phyloP scores from a whole-genome alignment of 2,888 invertebrate genomes.

The Lithodes maja region DNA sequence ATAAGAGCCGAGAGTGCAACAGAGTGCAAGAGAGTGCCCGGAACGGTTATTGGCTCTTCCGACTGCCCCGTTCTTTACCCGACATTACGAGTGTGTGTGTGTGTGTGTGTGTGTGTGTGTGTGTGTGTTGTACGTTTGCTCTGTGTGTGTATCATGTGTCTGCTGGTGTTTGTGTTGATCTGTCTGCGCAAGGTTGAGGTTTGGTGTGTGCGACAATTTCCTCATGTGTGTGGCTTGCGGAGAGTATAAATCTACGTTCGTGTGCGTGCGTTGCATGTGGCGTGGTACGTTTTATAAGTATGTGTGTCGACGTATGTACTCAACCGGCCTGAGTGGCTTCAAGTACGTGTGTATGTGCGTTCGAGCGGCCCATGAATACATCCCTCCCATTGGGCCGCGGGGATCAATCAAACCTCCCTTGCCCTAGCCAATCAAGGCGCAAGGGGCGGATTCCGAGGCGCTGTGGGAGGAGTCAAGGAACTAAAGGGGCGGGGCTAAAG shows the following conservation, averaged over 20 bases:
- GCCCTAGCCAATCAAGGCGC: neutral
- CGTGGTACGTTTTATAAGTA: neutral
- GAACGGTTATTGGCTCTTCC: neutral
- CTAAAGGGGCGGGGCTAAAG: neutral
- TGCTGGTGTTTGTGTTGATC: too few relatives aligned
- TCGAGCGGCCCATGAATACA: neutral
- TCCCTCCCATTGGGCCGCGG: neutral
- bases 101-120: slow-evolving; percentile 1
- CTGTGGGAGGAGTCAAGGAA: neutral
- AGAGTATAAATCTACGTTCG: too few relatives aligned
- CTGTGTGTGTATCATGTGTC: too few relatives aligned
- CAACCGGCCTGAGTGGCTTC: neutral
- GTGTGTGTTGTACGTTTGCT: neutral
- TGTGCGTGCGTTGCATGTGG: too few relatives aligned
- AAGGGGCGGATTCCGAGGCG: neutral
- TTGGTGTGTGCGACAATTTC: too few relatives aligned
- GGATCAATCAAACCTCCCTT: neutral
- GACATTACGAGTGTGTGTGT: neutral
- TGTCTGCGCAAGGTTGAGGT: too few relatives aligned
- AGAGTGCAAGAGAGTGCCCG: neutral
- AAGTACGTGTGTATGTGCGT: neutral
- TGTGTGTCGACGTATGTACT: neutral
- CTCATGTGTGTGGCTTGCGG: too few relatives aligned
- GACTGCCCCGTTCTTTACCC: neutral
- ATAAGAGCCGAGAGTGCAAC: neutral